phyloP scores from a whole-genome alignment of 2,888 invertebrate genomes.

The Parelbella ahira region DNA sequence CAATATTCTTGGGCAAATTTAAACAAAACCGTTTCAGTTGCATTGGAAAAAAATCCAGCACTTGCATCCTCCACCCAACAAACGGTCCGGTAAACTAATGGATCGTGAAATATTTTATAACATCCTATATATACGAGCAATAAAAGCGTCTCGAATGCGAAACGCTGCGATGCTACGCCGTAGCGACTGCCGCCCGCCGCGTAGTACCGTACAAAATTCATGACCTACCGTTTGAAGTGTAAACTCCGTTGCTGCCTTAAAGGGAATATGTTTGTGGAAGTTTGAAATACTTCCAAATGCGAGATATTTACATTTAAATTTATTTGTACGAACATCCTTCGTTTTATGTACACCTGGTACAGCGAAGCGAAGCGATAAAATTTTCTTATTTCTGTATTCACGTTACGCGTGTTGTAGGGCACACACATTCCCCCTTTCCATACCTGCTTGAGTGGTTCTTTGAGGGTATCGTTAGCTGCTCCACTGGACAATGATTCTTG shows the following conservation, averaged over 20 bases:
- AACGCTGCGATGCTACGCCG: conserved; percentile 15
- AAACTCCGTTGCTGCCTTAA: conserved; percentile 42
- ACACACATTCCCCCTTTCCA: too few relatives aligned
- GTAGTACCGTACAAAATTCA: conserved; percentile 54
- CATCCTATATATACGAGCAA: conserved; percentile 30
- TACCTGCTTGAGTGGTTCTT: too few relatives aligned
- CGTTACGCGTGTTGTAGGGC: too few relatives aligned
- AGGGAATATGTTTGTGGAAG: conserved; percentile 47
- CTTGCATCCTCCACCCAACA: conserved; percentile 16
- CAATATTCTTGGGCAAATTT: too few relatives aligned
- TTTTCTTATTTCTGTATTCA: too few relatives aligned
- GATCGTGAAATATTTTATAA: conserved; percentile 34
- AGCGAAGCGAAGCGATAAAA: too few relatives aligned
- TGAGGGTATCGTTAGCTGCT: too few relatives aligned
- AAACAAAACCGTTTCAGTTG: too few relatives aligned
- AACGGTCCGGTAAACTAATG: conserved; percentile 21
- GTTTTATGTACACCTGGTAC: conserved; percentile 22
- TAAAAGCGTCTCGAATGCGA: conserved; percentile 24
- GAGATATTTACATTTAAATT: conserved; percentile 31
- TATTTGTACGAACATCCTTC: conserved; percentile 26
- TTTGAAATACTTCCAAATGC: conserved; percentile 40
- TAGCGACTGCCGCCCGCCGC: conserved; percentile 29
- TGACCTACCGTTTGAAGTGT: conserved; percentile 59
- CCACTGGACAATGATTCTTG: too few relatives aligned
- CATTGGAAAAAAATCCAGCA: conserved; percentile 10